A percentile compares a stretch with the other conserved stretches of the same genome.
phyloP scores from a whole-genome alignment of 2,888 invertebrate species.

The Branchellion lobata region DNA sequence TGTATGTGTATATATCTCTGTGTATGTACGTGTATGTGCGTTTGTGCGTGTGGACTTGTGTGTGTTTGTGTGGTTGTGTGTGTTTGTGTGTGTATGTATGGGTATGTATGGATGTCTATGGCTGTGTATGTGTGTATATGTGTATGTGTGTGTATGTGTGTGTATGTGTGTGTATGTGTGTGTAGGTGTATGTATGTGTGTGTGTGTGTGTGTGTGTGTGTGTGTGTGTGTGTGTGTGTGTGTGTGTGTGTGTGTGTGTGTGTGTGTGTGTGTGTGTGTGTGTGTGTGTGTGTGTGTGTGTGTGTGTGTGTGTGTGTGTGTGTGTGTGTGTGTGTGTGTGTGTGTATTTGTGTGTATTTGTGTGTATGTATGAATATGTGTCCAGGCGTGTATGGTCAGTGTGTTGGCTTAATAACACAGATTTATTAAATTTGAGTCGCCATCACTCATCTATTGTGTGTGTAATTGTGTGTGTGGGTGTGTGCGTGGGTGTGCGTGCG shows the following conservation, averaged over 20 bases:
- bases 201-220: neutral
- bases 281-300: neutral
- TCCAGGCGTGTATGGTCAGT: constrained; percentile 5
- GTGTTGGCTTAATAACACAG: constrained; percentile 12
- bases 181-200: neutral
- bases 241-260: neutral
- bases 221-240: neutral
- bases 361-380: neutral
- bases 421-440: constrained; percentile 18
- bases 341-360: neutral
- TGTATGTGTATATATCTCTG: neutral
- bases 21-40: neutral
- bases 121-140: constrained; percentile 7
- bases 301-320: neutral
- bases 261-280: neutral
- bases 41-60: neutral
- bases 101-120: too few species aligned
- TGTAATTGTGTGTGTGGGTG: neutral
- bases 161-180: neutral
- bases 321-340: constrained; percentile 7
- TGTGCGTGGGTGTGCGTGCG: neutral
- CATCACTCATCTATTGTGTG: constrained; percentile 19
- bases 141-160: neutral
- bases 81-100: too few species aligned
- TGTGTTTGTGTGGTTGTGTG: too few species aligned